These are phyloP conservation scores for Elaphurus davidianus DNA, from an alignment of 2,113 vertebrate genomes.

Conservation along the genomic window DNA sequence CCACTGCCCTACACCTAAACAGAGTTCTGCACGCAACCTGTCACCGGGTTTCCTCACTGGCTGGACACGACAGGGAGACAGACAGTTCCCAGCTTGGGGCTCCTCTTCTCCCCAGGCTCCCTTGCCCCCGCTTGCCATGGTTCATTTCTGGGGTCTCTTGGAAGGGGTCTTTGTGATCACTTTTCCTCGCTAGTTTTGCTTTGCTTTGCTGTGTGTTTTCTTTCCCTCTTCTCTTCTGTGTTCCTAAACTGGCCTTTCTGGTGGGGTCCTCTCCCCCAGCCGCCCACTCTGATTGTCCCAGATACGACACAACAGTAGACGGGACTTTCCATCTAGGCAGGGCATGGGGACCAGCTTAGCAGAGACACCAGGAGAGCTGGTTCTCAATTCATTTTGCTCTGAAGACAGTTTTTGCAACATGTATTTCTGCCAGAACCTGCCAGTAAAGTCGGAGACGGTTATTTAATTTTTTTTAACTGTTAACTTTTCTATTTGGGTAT, in stretches of 20 bases:
- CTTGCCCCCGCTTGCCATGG: no score
- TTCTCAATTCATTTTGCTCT: background rate
- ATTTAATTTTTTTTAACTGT: background rate
- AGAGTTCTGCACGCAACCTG: background rate
- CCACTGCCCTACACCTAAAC: background rate
- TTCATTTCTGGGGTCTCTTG: background rate
- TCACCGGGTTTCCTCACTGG: background rate
- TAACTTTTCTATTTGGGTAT: background rate
- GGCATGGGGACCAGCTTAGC: background rate
- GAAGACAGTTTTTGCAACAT: background rate
- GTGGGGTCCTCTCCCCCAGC: background rate
- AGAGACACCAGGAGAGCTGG: background rate
- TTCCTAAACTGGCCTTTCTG: background rate
- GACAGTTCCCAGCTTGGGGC: background rate
- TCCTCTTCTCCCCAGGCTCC: background rate
- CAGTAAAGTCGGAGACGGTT: background rate
- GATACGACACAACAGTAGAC: background rate
- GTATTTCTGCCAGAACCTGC: background rate
- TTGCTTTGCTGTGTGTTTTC: background rate
- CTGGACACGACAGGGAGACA: background rate
- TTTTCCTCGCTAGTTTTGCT: background rate
- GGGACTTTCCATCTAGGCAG: background rate
- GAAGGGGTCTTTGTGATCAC: background rate
- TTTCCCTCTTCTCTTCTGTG: background rate
- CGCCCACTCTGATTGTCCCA: background rate